phyloP scores from a whole-genome alignment of 2,797 vertebrate species.

The Coilia nasus region DNA sequence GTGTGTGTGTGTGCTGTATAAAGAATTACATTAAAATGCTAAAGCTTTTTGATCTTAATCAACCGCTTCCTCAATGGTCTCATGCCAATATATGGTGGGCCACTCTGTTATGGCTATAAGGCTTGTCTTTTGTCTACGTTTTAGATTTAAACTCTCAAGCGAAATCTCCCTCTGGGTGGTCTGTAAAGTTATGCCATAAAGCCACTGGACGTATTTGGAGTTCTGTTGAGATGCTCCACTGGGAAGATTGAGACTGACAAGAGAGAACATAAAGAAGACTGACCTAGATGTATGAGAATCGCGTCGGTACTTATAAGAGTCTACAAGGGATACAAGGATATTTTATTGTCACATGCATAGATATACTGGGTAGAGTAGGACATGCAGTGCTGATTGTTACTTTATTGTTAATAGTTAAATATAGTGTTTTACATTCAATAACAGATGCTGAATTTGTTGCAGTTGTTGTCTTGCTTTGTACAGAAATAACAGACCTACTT shows the following conservation, averaged over 20 bases:
- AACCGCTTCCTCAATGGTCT: background rate
- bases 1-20: background rate
- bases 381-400: no score
- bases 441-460: no score
- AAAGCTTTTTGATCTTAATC: slow-evolving; percentile 8
- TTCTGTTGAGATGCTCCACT: background rate
- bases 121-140: background rate
- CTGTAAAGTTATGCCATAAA: background rate
- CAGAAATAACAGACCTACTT: no score
- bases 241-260: background rate
- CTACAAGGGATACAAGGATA: no score
- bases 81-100: background rate
- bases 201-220: background rate
- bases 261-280: background rate
- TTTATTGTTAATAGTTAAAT: no score
- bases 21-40: background rate
- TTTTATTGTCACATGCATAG: no score
- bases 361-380: no score
- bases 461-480: no score
- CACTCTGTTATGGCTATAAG: background rate
- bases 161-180: background rate
- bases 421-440: no score
- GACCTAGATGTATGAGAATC: background rate
- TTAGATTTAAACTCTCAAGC: background rate
- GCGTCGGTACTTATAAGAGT: no score